Evolutionary conservation across 2,888 invertebrate genomes (phyloP).

Genomic region (Molorchus minor): DNA sequence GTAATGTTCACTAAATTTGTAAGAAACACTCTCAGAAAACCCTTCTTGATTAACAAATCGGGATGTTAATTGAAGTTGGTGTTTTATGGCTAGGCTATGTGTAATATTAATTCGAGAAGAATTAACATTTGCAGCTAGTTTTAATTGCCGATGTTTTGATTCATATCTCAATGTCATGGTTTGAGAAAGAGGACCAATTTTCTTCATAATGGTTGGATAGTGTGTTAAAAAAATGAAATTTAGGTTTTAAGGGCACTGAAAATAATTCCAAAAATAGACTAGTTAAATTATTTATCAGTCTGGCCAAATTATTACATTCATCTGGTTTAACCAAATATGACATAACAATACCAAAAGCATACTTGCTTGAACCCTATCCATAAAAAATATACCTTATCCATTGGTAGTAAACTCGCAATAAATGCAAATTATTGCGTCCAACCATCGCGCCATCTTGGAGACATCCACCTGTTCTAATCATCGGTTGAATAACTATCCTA

Average conservation of each 20-base stretch:
- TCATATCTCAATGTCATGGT: conserved; percentile 3
- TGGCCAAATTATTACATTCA: no score
- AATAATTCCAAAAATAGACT: no score
- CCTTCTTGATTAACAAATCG: background rate
- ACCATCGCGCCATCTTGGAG: no score
- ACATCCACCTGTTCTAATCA: no score
- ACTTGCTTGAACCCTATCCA: no score
- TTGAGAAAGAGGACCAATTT: conserved; percentile 1
- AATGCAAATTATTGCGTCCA: no score
- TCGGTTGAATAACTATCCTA: no score
- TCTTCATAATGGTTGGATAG: conserved; percentile 10
- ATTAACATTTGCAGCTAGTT: conserved; percentile 19
- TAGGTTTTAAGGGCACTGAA: conserved; percentile 2
- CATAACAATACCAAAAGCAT: no score
- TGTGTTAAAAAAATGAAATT: conserved; percentile 13
- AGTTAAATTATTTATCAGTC: no score
- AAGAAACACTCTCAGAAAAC: background rate
- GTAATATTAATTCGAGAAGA: conserved; percentile 15
- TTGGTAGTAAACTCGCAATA: no score
- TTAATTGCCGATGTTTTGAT: conserved; percentile 10
- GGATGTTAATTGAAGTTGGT: conserved; percentile 19
- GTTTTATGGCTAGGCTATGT: conserved; percentile 12
- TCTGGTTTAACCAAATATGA: no score
- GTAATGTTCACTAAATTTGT: background rate
- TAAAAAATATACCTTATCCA: no score